Evolutionary conservation across 1,140 invertebrate genomes (phyloP), one percentile per base, ranked within the genome.

Genomic region (Caenorhabditis remanei): DNA sequence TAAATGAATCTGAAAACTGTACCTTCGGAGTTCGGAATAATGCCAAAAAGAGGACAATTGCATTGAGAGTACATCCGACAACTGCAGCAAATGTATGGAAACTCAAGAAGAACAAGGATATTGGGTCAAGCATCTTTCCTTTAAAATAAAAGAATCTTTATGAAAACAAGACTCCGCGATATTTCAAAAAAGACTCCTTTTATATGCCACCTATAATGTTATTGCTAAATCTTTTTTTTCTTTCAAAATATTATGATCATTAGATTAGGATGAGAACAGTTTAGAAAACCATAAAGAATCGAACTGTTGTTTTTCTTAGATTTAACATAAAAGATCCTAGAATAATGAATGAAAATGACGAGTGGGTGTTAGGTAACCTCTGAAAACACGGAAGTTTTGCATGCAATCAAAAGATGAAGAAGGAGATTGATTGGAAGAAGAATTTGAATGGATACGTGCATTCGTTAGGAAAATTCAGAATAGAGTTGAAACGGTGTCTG

Each of bases 11-110:
- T 53, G 13, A 53, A 16, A 53, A 8, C 4, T 40, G n/a, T 50
- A 79, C 71, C 46, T 79, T 79, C 11, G 71, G 71, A 3, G 71
- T 79, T n/a, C 71, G 46, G 53, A 79, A 79, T 4, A 79, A 14
- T 24, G 71, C 71, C n/a, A 79, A 50, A 50, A 50, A 79, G 40
- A 79, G 46, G 7, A 79, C 71, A 24, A 79, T 79, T 21, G 13
- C 43, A 50, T 79, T 79, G 46, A 79, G n/a, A 21, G 46, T 50
- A 11, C 16, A 50, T 48, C 71, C 71, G 11, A 50, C 5, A 24
- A 79, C 43, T 13, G 46, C 46, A 11, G 71, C 71, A 48, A 79
- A 79, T 0, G 71, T 79, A 14, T 79, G 71, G 46, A 79, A 50
- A n/a, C 7, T 50, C 4, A 50, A n/a, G 40, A 79, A 79, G 21